Percentiles rank a stretch among this genome's conserved stretches.
Conservation (phyloP, 1,140 invertebrate genomes). For the Diorhabda elongata region DNA sequence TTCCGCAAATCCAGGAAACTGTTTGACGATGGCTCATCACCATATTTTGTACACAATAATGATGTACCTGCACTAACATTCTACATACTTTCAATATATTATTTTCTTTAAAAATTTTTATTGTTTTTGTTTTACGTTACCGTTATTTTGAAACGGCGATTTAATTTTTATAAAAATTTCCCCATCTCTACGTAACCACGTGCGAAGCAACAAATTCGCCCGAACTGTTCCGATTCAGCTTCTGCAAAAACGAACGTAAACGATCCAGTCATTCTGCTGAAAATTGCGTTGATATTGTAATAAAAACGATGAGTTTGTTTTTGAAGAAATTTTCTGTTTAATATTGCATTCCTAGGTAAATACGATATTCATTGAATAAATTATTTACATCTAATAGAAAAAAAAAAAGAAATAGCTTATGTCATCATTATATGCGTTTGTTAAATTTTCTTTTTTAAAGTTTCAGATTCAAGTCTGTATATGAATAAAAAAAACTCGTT, state of each 20-base stretch:
- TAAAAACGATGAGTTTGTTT: conserved; percentile 10
- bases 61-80: too few relatives aligned
- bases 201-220: conserved; percentile 19
- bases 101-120: too few relatives aligned
- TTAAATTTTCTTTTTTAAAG: background rate
- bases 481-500: too few relatives aligned
- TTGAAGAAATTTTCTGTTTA: conserved; percentile 24
- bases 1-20: too few relatives aligned
- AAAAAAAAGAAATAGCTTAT: background rate
- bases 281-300: conserved; percentile 6
- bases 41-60: too few relatives aligned
- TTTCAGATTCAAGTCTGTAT: too few relatives aligned
- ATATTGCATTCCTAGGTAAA: conserved; percentile 24
- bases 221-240: conserved; percentile 8
- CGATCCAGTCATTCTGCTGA: conserved; percentile 17
- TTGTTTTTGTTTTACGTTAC: too few relatives aligned
- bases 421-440: background rate
- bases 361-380: background rate
- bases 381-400: background rate
- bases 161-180: too few relatives aligned
- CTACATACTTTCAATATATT: too few relatives aligned
- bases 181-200: conserved; percentile 2
- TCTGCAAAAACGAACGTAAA: conserved; percentile 15
- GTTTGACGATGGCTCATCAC: too few relatives aligned
- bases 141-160: too few relatives aligned